phyloP scores from a whole-genome alignment of 2,888 invertebrate species.

The Temnothorax rugatulus region DNA sequence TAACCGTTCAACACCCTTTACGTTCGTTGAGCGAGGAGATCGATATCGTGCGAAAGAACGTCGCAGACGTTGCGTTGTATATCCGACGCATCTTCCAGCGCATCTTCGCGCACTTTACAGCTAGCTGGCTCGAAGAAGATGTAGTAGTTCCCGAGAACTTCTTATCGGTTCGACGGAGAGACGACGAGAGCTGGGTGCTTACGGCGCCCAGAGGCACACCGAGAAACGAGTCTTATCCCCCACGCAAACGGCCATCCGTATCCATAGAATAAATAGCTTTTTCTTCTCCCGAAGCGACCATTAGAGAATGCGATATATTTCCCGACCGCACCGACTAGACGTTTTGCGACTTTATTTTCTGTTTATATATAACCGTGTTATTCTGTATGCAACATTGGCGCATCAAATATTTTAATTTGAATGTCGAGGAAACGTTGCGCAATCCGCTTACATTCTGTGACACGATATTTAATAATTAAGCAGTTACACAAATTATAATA shows the following conservation, averaged over 20 bases:
- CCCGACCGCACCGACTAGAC: constrained; percentile 49
- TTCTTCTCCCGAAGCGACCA: constrained; percentile 64
- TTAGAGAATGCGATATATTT: constrained; percentile 66
- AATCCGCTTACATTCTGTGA: background rate
- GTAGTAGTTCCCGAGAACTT: constrained; percentile 61
- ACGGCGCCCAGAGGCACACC: constrained; percentile 64
- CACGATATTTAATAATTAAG: background rate
- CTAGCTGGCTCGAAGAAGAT: constrained; percentile 41
- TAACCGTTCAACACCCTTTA: constrained; percentile 7
- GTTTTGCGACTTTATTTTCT: constrained; percentile 43
- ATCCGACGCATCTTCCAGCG: constrained; percentile 55
- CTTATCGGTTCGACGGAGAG: constrained; percentile 72
- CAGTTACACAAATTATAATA: background rate
- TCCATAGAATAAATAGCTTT: constrained; percentile 71
- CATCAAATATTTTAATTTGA: background rate
- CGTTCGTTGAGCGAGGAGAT: constrained; percentile 17
- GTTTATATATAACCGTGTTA: constrained; percentile 34
- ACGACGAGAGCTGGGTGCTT: constrained; percentile 66
- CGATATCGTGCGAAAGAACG: constrained; percentile 44
- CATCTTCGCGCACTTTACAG: constrained; percentile 39
- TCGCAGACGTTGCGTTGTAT: constrained; percentile 41
- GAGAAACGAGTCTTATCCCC: constrained; percentile 70
- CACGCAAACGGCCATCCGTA: constrained; percentile 66
- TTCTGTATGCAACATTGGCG: background rate
- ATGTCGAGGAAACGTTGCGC: background rate